Evolutionary conservation across 2,888 invertebrate species (phyloP).

Genomic region (Phaonia tiefii): DNA sequence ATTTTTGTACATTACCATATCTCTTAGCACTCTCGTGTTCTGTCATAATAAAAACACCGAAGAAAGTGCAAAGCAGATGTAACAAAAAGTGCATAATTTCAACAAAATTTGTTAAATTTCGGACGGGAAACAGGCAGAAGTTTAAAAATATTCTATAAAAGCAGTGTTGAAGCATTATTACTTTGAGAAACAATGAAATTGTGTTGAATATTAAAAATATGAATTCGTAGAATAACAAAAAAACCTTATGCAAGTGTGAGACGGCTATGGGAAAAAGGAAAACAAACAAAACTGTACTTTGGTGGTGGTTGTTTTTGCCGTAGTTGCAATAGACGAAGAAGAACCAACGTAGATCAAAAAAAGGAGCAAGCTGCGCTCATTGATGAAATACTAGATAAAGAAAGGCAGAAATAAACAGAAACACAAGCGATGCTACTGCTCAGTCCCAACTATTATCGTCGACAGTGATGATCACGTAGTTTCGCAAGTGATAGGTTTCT

Average conservation of each 20-base stretch:
- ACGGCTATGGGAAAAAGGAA: slow-evolving; percentile 50
- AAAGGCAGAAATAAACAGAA: slow-evolving; percentile 36
- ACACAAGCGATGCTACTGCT: background rate
- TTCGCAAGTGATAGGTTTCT: too few relatives aligned
- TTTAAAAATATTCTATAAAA: too few relatives aligned
- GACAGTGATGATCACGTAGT: background rate
- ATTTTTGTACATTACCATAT: too few relatives aligned
- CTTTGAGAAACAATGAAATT: background rate
- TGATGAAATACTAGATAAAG: slow-evolving; percentile 45
- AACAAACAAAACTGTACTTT: slow-evolving; percentile 63
- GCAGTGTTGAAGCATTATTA: too few relatives aligned
- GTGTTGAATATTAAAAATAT: too few relatives aligned
- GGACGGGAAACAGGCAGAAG: too few relatives aligned
- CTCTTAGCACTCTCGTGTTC: background rate
- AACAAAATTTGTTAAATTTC: slow-evolving; percentile 13
- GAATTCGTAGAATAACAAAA: background rate
- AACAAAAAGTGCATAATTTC: slow-evolving; percentile 62
- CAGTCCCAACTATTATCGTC: slow-evolving; percentile 4
- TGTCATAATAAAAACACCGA: slow-evolving; percentile 60
- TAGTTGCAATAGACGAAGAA: slow-evolving; percentile 16
- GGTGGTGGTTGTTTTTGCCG: slow-evolving; percentile 58
- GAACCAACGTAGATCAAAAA: slow-evolving; percentile 14
- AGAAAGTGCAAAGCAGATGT: slow-evolving; percentile 65
- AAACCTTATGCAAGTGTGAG: slow-evolving; percentile 53
- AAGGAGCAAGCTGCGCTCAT: slow-evolving; percentile 40